Evolutionary conservation across 2,113 vertebrate genomes (phyloP), one percentile per base, ranked within the genome.

Genomic region (Pao palembangensis): DNA sequence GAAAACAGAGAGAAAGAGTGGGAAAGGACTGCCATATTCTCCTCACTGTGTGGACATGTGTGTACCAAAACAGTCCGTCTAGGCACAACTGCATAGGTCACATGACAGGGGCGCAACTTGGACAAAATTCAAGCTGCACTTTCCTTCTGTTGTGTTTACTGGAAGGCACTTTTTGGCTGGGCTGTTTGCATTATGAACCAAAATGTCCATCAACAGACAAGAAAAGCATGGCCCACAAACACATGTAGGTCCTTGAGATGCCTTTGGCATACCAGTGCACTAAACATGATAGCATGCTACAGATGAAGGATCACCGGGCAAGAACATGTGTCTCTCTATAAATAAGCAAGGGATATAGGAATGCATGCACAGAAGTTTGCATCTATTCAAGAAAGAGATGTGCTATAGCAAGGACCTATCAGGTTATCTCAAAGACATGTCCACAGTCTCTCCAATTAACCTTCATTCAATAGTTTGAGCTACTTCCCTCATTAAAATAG

Each of bases 391-490:
- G 31, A 21, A 66, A 52, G 61, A 64, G 58, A n/a, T 38, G 38
- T 15, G 49, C 51, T 51, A 15, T 18, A 52, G 61, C 38, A 73
- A 49, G 47, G 55, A 67, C 49, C 66, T 58, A 65, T 75, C 47
- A 57, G 68, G 61, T 76, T 18, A 44, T 71, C 50, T 58, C 67
- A 76, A 64, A 69, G 59, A 51, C 18, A 76, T 18, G 51, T 60
- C 65, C 44, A 1, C 61, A 73, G 67, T 71, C 28, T 76, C 67
- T 75, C 57, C 81, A 83, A 85, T 86, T 85, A 86, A 86, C 84
- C 81, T 86, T 86, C 64, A 79, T 56, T 12, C 34, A 12, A 38
- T 46, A 67, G 71, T 61, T 71, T 48, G 73, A 76, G 85, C 85
- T 64, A 87, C 67, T 76, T 87, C 71, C 34, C 28, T 28, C 49